Conservation (phyloP, 2,888 invertebrate genomes). For the Clepsis dumicolana region DNA sequence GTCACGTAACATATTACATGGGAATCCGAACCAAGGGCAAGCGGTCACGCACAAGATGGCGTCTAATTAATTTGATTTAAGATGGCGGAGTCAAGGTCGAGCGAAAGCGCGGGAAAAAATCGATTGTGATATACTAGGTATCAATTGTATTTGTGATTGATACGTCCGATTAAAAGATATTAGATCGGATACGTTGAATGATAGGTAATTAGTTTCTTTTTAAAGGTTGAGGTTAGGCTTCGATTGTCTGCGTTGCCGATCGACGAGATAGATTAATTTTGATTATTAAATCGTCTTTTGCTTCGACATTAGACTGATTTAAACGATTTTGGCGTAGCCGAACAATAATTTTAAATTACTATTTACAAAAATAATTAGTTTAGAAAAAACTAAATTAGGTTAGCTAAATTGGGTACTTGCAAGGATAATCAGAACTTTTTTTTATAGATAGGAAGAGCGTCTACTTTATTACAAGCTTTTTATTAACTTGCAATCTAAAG, state of each 20-base stretch:
- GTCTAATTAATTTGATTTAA: conserved; percentile 41
- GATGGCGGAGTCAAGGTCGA: conserved; percentile 43
- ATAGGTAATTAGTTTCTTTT: conserved; percentile 50
- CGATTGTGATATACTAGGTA: conserved; percentile 20
- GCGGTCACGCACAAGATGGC: conserved; percentile 40
- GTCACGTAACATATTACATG: conserved; percentile 43
- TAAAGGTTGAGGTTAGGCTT: conserved; percentile 60
- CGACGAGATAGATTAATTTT: conserved; percentile 28
- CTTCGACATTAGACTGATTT: not conserved
- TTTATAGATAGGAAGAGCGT: too few species aligned
- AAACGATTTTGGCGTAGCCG: not conserved
- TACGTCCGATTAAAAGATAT: conserved; percentile 26
- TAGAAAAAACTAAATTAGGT: too few species aligned
- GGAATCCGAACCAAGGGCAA: conserved; percentile 42
- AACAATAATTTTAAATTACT: too few species aligned
- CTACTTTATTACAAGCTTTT: too few species aligned
- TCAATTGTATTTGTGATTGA: conserved; percentile 43
- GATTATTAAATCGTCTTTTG: not conserved
- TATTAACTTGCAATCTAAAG: too few species aligned
- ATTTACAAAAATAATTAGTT: too few species aligned
- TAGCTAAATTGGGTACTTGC: too few species aligned
- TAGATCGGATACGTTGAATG: conserved; percentile 14
- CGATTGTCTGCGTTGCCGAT: conserved; percentile 18
- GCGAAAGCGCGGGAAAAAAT: conserved; percentile 40
- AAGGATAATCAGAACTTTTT: too few species aligned